phyloP scores from a whole-genome alignment of 2,113 vertebrate species.

The Emberiza fucata region DNA sequence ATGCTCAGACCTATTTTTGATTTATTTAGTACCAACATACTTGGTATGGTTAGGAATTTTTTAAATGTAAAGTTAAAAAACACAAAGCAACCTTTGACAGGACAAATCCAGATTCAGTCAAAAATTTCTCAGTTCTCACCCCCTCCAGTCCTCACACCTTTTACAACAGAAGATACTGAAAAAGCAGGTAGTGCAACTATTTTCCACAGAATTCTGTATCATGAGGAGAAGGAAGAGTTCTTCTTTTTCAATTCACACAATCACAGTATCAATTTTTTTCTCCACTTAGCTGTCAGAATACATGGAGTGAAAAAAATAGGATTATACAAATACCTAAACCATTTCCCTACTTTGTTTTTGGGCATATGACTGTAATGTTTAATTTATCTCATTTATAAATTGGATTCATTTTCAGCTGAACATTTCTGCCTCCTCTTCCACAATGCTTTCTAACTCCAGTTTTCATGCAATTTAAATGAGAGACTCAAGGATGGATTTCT shows the following conservation, averaged over 20 bases:
- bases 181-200: not conserved
- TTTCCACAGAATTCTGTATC: not conserved
- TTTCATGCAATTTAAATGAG: slow-evolving; percentile 37
- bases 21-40: not conserved
- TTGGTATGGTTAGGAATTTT: not conserved
- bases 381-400: not conserved
- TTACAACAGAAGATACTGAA: not conserved
- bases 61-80: not conserved
- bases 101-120: not conserved
- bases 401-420: not conserved
- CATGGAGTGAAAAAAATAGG: not conserved
- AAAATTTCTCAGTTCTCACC: not conserved
- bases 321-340: not conserved
- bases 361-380: not conserved
- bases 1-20: not conserved
- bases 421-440: not conserved
- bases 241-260: not conserved
- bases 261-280: not conserved
- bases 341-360: not conserved
- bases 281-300: not conserved
- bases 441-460: not conserved
- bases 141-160: not conserved
- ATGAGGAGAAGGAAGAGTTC: not conserved
- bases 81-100: not conserved
- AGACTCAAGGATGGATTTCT: not conserved